Percentiles rank a stretch among this genome's conserved stretches.
Evolutionary conservation across 2,888 invertebrate species (phyloP).

Genomic region (Dicyrtoma fusca): DNA sequence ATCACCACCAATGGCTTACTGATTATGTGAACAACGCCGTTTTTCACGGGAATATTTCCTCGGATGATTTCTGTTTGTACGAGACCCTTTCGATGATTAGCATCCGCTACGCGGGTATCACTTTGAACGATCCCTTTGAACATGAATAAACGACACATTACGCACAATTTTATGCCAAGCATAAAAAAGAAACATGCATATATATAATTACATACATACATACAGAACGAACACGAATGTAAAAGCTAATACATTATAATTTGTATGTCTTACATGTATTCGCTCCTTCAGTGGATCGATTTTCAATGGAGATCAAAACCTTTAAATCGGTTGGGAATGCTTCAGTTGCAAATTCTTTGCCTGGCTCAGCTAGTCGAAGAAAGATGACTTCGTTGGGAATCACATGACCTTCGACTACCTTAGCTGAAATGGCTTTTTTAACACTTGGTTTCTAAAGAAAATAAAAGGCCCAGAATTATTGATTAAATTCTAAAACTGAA

Average conservation of each 20-base stretch:
- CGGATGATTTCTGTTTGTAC: conserved; percentile 85
- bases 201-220: no score
- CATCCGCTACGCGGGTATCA: conserved; percentile 77
- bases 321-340: conserved; percentile 50
- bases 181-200: no score
- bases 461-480: no score
- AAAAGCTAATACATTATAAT: no score
- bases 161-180: no score
- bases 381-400: conserved; percentile 85
- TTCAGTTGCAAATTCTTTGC: conserved; percentile 72
- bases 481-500: no score
- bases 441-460: conserved; percentile 30
- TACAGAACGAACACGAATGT: no score
- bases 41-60: conserved; percentile 87
- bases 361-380: conserved; percentile 74
- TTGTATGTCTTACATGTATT: conserved; percentile 55
- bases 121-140: conserved; percentile 78
- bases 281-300: conserved; percentile 39
- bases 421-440: conserved; percentile 18
- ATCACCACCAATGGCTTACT: conserved; percentile 89
- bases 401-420: conserved; percentile 79
- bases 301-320: conserved; percentile 53
- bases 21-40: conserved; percentile 91
- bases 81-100: conserved; percentile 77
- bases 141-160: no score